Base-by-base conservation (phyloP, 1,140 invertebrate genomes). In the Ceratina calcarata region DNA sequence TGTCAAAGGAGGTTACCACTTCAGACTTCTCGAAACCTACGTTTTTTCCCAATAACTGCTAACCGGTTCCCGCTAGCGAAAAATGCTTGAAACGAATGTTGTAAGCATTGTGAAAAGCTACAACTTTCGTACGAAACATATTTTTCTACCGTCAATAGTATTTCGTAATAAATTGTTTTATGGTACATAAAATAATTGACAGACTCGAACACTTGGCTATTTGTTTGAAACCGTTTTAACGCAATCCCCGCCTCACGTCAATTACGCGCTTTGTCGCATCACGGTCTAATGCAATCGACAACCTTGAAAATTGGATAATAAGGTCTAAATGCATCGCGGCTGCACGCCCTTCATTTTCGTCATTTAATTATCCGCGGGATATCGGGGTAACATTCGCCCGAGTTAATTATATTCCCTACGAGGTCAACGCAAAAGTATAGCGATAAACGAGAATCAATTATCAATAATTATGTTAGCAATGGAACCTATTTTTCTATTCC, bases 371-470 rank as follows among this genome's bases (percentile, higher is more conserved):
- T 74, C 37, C n/a, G 58, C 22, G 37, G 37, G 3, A 45, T 45
- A 24, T 78, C 76, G 8, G 16, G 70, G 8, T 53, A 74, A 67
- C 70, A 60, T 74, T 72, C 70, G n/a, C 45, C n/a, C 22, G 51
- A 60, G 78, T 65, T 79, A 79, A 79, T 74, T 61, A 45, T 53
- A 45, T 67, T 73, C n/a, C 15, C 10, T 7, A 45, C 8, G 24
- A 10, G 37, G 7, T 18, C 15, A 70, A 18, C 13, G 61, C 61
- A 49, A 32, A 79, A 73, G 78, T 79, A 67, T 74, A n/a, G 53
- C 55, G 60, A 67, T 65, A 62, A 73, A 73, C 32, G 76, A 55
- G 72, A 78, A 78, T 78, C 64, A 78, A 78, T 78, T 78, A 78
- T 16, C 18, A 51, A 78, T 72, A 78, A 78, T 58, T 72, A 60